phyloP scores from a whole-genome alignment of 2,888 invertebrate genomes.

The Drosophila hamatofila region DNA sequence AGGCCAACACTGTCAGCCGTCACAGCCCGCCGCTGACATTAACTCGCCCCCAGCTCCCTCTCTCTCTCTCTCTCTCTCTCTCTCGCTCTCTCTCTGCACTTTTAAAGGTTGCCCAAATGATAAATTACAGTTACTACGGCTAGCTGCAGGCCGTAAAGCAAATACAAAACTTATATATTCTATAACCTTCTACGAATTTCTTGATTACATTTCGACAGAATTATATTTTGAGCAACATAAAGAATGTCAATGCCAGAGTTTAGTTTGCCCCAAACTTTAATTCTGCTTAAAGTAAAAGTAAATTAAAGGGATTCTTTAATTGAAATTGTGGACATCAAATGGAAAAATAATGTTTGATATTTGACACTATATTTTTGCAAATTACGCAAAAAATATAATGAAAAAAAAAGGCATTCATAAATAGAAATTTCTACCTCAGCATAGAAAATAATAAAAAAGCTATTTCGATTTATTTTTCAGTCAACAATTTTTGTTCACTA shows the following conservation, averaged over 20 bases:
- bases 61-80: no score
- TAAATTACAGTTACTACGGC: conserved; percentile 31
- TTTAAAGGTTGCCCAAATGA: conserved; percentile 37
- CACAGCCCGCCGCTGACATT: conserved; percentile 22
- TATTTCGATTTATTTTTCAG: no score
- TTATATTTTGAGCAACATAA: neutral
- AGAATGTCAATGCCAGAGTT: neutral
- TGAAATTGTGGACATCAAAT: neutral
- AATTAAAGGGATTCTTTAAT: neutral
- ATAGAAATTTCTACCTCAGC: no score
- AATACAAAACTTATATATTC: neutral
- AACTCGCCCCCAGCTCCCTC: conserved; percentile 13
- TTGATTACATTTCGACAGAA: conserved; percentile 1
- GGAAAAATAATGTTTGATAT: no score
- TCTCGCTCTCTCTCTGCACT: conserved; percentile 48
- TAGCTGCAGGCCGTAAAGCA: neutral
- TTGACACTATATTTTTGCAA: neutral
- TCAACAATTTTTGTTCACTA: no score
- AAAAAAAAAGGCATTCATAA: no score
- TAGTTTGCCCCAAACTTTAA: neutral
- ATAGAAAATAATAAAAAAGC: no score
- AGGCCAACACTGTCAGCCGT: conserved; percentile 41
- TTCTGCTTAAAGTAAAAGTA: neutral
- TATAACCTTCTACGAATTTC: conserved; percentile 12
- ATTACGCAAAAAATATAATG: neutral